phyloP scores from a whole-genome alignment of 2,797 vertebrate genomes.

The Ibycter americanus region DNA sequence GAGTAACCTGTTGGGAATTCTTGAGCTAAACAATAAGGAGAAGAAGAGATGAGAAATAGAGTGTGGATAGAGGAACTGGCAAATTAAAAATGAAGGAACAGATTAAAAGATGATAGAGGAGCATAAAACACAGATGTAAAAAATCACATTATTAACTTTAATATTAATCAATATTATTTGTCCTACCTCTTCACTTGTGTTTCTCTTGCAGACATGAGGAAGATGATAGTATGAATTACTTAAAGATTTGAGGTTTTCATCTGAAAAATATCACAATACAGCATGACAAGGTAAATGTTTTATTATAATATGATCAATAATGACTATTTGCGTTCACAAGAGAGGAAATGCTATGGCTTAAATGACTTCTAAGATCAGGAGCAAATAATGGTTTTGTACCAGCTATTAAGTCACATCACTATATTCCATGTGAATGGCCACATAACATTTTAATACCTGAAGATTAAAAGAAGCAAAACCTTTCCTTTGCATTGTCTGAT shows the following conservation, averaged over 20 bases:
- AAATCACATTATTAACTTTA: not conserved
- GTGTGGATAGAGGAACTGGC: not conserved
- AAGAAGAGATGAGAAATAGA: not conserved
- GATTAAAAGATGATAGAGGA: not conserved
- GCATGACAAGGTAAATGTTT: not conserved
- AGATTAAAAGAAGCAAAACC: not conserved
- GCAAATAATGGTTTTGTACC: not conserved
- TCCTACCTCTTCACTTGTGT: not conserved
- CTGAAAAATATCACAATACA: not conserved
- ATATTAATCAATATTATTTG: not conserved
- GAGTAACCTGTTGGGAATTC: not conserved
- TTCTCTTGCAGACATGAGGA: not conserved
- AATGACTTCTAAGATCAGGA: not conserved
- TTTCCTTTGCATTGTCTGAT: not conserved
- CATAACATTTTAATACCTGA: slow-evolving; percentile 6
- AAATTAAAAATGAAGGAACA: not conserved
- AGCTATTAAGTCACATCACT: not conserved
- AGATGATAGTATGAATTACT: not conserved
- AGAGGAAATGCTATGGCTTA: not conserved
- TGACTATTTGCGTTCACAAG: not conserved
- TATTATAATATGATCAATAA: not conserved
- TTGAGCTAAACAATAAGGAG: not conserved
- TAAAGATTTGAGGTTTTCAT: not conserved
- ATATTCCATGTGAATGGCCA: not conserved
- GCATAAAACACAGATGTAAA: not conserved